phyloP scores from a whole-genome alignment of 2,888 invertebrate species.

The Dasypolia templi region DNA sequence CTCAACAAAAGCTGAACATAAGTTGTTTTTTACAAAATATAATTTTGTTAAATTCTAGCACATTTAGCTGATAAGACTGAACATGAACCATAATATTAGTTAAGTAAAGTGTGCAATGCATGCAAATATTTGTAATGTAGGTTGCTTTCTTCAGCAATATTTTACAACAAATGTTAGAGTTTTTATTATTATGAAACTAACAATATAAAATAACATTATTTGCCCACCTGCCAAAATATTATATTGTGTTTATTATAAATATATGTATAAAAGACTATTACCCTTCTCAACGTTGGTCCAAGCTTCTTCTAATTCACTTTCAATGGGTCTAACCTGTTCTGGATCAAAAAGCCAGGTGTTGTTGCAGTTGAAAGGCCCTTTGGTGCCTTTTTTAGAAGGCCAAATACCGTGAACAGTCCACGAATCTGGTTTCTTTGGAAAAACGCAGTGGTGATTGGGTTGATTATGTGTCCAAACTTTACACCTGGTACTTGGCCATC shows the following conservation, averaged over 20 bases:
- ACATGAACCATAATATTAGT: neutral
- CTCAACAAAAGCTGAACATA: neutral
- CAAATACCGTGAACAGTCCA: slow-evolving; percentile 96
- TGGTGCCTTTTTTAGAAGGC: slow-evolving; percentile 93
- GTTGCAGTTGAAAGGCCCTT: slow-evolving; percentile 94
- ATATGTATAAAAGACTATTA: slow-evolving; percentile 46
- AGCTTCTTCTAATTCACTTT: slow-evolving; percentile 88
- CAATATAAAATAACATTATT: neutral
- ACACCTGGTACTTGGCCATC: slow-evolving; percentile 86
- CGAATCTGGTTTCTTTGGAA: slow-evolving; percentile 91
- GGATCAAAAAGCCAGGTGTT: slow-evolving; percentile 92
- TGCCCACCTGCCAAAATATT: neutral
- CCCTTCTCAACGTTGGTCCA: slow-evolving; percentile 94
- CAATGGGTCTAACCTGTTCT: slow-evolving; percentile 90
- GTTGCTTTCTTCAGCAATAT: slow-evolving; percentile 23
- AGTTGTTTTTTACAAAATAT: neutral
- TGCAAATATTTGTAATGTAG: neutral
- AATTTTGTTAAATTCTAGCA: neutral
- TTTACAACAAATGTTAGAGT: neutral
- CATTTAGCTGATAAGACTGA: neutral
- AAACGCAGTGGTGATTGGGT: slow-evolving; percentile 90
- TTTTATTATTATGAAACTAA: neutral
- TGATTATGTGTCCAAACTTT: slow-evolving; percentile 92
- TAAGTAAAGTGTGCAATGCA: neutral
- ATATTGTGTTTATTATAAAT: neutral